These are phyloP conservation scores for Lithodes maja DNA, from an alignment of 2,888 invertebrate genomes.

Conservation along the genomic window DNA sequence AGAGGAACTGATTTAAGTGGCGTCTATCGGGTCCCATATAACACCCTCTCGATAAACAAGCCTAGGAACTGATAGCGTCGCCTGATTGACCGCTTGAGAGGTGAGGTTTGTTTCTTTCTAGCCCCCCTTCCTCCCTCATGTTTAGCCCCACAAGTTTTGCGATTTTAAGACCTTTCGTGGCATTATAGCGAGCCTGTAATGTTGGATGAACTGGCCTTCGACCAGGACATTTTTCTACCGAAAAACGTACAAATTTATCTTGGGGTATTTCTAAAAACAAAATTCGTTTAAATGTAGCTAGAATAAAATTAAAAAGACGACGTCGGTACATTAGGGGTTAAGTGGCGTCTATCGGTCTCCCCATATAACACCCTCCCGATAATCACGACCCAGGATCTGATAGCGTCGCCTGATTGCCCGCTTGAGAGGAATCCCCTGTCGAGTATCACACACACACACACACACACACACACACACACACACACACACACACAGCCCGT, in stretches of 20 bases:
- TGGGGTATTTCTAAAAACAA: too few relatives aligned
- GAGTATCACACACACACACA: neutral
- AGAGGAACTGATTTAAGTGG: neutral
- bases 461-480: conserved; percentile 1
- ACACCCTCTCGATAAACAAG: neutral
- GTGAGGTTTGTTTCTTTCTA: neutral
- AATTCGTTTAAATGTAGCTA: too few relatives aligned
- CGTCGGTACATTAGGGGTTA: neutral
- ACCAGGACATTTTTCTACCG: too few relatives aligned
- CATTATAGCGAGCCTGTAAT: too few relatives aligned
- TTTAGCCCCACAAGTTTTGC: too few relatives aligned
- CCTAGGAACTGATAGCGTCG: neutral
- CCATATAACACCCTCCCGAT: neutral
- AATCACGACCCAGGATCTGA: neutral
- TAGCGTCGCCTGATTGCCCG: neutral
- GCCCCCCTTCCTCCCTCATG: too few relatives aligned
- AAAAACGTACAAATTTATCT: too few relatives aligned
- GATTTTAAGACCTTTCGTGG: too few relatives aligned
- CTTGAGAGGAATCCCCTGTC: neutral
- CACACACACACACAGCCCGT: conserved; percentile 1
- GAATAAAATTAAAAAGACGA: too few relatives aligned
- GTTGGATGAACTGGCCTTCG: too few relatives aligned
- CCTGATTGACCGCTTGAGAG: neutral
- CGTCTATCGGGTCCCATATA: neutral
- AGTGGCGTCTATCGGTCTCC: neutral